A percentile compares a stretch with the other conserved stretches of the same genome.
phyloP scores from a whole-genome alignment of 2,113 vertebrate genomes.

The Limanda limanda region DNA sequence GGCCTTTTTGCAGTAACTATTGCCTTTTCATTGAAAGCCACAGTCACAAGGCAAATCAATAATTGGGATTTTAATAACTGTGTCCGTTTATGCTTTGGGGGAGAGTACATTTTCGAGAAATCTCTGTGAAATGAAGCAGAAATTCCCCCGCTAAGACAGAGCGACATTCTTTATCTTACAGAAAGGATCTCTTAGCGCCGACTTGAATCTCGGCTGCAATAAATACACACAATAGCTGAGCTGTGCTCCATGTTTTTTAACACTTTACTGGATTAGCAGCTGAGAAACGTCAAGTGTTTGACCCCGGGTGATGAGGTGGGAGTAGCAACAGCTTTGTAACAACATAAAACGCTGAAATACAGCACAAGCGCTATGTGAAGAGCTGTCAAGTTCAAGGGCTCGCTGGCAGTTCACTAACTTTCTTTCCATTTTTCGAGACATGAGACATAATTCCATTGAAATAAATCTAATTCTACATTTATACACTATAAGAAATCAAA shows the following conservation, averaged over 20 bases:
- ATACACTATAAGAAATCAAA: conserved; percentile 20
- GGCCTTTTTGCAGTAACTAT: conserved; percentile 13
- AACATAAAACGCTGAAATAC: conserved; percentile 13
- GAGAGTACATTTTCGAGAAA: conserved; percentile 39
- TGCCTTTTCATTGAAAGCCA: conserved; percentile 5
- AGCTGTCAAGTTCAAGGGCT: conserved; percentile 19
- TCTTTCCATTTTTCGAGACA: background rate
- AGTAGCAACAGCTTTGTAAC: conserved; percentile 24
- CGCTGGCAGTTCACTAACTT: conserved; percentile 46
- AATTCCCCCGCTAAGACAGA: conserved; percentile 12
- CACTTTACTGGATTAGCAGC: conserved; percentile 33
- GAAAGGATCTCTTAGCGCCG: background rate
- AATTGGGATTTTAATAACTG: conserved; percentile 43
- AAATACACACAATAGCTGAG: conserved; percentile 36
- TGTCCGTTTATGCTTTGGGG: conserved; percentile 14
- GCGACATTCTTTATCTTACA: conserved; percentile 31
- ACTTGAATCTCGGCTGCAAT: conserved; percentile 32
- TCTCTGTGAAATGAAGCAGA: conserved; percentile 39
- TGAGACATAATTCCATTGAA: conserved; percentile 5
- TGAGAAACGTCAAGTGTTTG: conserved; percentile 32
- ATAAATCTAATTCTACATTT: conserved; percentile 24
- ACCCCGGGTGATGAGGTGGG: conserved; percentile 35
- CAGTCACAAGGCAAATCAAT: conserved; percentile 50
- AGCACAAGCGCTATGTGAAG: background rate
- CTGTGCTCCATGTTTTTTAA: conserved; percentile 49